These are phyloP conservation scores for Mystacides longicornis DNA, from an alignment of 2,888 invertebrate species.

Conservation along the genomic window DNA sequence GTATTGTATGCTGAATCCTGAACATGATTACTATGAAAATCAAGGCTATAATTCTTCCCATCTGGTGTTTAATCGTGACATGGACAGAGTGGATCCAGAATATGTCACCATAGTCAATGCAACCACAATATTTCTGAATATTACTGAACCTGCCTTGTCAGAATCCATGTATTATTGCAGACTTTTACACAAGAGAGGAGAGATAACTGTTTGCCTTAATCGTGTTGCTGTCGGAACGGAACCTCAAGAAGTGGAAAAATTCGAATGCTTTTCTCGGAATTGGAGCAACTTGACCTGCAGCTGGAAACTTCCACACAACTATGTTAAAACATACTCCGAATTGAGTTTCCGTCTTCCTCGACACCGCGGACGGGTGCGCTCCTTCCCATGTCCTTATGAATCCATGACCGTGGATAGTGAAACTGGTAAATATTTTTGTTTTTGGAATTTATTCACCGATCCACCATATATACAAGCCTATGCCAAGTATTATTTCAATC, in stretches of 20 bases:
- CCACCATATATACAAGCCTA: constrained; percentile 50
- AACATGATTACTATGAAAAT: constrained; percentile 34
- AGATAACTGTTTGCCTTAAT: constrained; percentile 31
- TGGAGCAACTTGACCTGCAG: constrained; percentile 67
- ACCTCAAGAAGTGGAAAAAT: constrained; percentile 59
- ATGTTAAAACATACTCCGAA: constrained; percentile 49
- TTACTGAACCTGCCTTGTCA: constrained; percentile 48
- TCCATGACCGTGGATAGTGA: constrained; percentile 25
- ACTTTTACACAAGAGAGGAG: constrained; percentile 33
- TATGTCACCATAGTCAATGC: constrained; percentile 51
- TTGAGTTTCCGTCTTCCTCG: constrained; percentile 41
- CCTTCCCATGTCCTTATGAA: constrained; percentile 16
- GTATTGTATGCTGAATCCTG: constrained; percentile 52
- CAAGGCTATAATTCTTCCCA: constrained; percentile 44
- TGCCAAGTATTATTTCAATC: constrained; percentile 42
- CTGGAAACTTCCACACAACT: constrained; percentile 58
- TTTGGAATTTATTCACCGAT: constrained; percentile 43
- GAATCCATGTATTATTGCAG: constrained; percentile 50
- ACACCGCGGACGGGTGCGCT: constrained; percentile 32
- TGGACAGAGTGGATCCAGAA: constrained; percentile 35
- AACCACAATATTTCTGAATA: constrained; percentile 53
- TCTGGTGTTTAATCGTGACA: constrained; percentile 41
- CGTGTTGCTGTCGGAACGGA: constrained; percentile 43
- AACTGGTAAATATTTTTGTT: constrained; percentile 34
- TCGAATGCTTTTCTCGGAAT: constrained; percentile 66